Percentiles rank a stretch among this genome's conserved stretches.
These are phyloP conservation scores for Sycophila texana DNA, from an alignment of 2,888 invertebrate species.

Conservation along the genomic window DNA sequence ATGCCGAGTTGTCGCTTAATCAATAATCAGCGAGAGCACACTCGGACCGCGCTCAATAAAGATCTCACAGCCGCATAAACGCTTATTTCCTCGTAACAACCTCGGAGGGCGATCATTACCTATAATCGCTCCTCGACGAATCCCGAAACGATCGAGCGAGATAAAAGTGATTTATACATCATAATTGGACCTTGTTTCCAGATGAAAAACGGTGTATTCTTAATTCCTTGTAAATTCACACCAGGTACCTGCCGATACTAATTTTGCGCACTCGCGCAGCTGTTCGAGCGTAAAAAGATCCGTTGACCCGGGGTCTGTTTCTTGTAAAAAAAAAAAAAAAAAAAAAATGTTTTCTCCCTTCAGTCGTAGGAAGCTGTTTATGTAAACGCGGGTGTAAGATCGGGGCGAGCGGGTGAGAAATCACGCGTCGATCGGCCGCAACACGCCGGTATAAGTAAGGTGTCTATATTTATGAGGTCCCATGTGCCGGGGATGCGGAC, in stretches of 20 bases:
- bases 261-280: conserved; percentile 16
- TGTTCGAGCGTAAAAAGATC: neutral
- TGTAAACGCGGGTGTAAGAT: neutral
- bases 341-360: no score
- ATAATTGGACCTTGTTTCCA: conserved; percentile 49
- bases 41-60: conserved; percentile 23
- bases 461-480: conserved; percentile 70
- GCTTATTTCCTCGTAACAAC: conserved; percentile 33
- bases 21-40: conserved; percentile 17
- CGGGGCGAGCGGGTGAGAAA: conserved; percentile 46
- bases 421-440: conserved; percentile 53
- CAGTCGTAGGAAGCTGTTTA: neutral
- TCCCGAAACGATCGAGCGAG: conserved; percentile 38
- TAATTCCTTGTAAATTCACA: conserved; percentile 56
- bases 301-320: neutral
- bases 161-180: conserved; percentile 56
- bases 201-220: conserved; percentile 45
- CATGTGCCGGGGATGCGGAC: conserved; percentile 65
- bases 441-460: conserved; percentile 57
- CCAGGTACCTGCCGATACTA: conserved; percentile 5
- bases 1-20: conserved; percentile 22
- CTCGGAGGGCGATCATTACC: conserved; percentile 44
- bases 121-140: conserved; percentile 50
- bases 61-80: conserved; percentile 39
- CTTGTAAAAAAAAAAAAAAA: neutral